Evolutionary conservation across 2,888 invertebrate species (phyloP), one percentile per base, ranked within the genome.

Genomic region (Synergus laeviventris): DNA sequence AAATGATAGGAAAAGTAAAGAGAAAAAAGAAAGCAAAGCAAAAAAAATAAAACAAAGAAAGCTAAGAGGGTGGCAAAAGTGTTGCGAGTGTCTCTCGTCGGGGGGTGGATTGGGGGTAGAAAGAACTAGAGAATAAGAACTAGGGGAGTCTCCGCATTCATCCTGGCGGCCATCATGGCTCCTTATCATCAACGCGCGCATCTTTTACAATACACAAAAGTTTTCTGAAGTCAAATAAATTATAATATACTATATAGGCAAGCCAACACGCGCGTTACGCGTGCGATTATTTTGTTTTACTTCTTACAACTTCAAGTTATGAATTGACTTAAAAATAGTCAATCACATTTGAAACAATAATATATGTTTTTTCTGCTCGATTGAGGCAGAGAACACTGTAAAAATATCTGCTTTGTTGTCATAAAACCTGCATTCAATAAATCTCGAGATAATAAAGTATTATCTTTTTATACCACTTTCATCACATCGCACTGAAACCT

Each of bases 91-190:
- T 59, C 73, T 74, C 73, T 59, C 12, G 31, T 24, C 18, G 8
- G 56, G 18, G 16, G 66, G 66, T 70, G 45, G 66, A 70, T 74
- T 56, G 73, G 24, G 70, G 21, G 56, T 21, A 56, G 66, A 74
- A 74, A 74, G 49, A 61, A 64, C 66, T 73, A 66, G 49, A 74
- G 70, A 73, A 73, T 60, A 70, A 45, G 45, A 70, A 49, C 66
- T n/a, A 70, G 66, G 66, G 66, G 66, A 31, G 45, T 49, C 66
- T n/a, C 66, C 66, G 45, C 66, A 70, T 70, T 70, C 78, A 79
- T 81, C 79, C 74, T 78, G 82, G 82, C 78, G 59, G 81, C 84
- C 83, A 82, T 83, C 78, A 83, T 82, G 81, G 79, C 79, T 74
- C 74, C 74, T 70, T 70, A 73, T 66, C 39, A 16, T 42, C 66